Percentiles rank a stretch among this genome's conserved stretches.
These are phyloP conservation scores for Malacosoma neustria DNA, from an alignment of 2,888 invertebrate genomes.

Conservation along the genomic window DNA sequence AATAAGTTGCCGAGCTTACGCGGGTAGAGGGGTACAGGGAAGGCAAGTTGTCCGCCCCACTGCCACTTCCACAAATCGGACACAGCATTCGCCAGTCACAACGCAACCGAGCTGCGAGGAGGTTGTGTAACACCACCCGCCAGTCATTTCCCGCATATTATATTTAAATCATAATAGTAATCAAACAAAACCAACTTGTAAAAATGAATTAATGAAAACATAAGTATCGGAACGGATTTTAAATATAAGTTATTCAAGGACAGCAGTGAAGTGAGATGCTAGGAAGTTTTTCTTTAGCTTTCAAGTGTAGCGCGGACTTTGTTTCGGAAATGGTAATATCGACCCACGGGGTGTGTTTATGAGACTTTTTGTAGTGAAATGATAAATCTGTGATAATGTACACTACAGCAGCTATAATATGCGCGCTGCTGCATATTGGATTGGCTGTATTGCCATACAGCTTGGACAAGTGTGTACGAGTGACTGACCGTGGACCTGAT, in stretches of 20 bases:
- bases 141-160: conserved; percentile 57
- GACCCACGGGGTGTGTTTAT: conserved; percentile 73
- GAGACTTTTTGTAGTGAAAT: conserved; percentile 69
- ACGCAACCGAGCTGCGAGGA: conserved; percentile 53
- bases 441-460: conserved; percentile 71
- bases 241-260: conserved; percentile 26
- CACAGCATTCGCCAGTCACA: conserved; percentile 60
- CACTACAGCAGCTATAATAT: conserved; percentile 55
- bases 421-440: conserved; percentile 71
- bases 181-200: conserved; percentile 34
- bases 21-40: conserved; percentile 38
- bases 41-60: conserved; percentile 55
- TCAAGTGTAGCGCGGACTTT: conserved; percentile 64
- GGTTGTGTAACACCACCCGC: conserved; percentile 44
- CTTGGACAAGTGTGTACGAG: conserved; percentile 64
- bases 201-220: conserved; percentile 26
- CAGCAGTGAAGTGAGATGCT: conserved; percentile 66
- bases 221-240: not conserved
- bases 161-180: conserved; percentile 58
- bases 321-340: conserved; percentile 75
- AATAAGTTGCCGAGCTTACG: conserved; percentile 34
- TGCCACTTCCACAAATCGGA: conserved; percentile 57
- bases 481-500: conserved; percentile 56
- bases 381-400: conserved; percentile 73
- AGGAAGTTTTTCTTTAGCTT: conserved; percentile 60